phyloP scores from a whole-genome alignment of 2,113 vertebrate genomes.

The Prunella himalayana region DNA sequence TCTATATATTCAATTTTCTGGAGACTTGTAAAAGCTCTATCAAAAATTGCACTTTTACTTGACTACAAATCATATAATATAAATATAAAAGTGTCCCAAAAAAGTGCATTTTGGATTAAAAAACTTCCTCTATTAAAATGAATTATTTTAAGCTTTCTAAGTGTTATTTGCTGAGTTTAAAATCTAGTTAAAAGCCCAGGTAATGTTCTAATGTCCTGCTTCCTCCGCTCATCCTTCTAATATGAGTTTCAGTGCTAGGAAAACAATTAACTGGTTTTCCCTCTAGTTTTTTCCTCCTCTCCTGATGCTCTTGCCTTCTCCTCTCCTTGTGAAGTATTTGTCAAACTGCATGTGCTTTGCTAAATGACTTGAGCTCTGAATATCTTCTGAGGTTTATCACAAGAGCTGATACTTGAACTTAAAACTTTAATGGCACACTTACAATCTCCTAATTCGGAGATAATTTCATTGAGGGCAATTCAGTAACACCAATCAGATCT shows the following conservation, averaged over 20 bases:
- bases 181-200: background rate
- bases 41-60: background rate
- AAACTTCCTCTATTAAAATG: background rate
- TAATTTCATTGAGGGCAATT: constrained; percentile 10
- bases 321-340: background rate
- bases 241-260: background rate
- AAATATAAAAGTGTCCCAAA: background rate
- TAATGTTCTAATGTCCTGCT: background rate
- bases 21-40: background rate
- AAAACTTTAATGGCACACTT: constrained; percentile 20
- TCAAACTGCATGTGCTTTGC: constrained; percentile 7
- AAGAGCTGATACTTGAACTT: constrained; percentile 41
- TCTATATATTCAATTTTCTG: background rate
- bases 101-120: background rate
- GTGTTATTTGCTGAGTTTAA: background rate
- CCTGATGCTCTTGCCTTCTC: background rate
- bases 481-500: background rate
- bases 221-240: background rate
- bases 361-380: constrained; percentile 6
- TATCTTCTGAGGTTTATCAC: constrained; percentile 7
- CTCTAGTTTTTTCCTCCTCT: background rate
- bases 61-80: background rate
- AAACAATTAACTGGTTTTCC: background rate
- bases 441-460: background rate
- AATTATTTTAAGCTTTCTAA: background rate